Evolutionary conservation across 1,140 invertebrate species (phyloP).

Genomic region (Ruditapes philippinarum): DNA sequence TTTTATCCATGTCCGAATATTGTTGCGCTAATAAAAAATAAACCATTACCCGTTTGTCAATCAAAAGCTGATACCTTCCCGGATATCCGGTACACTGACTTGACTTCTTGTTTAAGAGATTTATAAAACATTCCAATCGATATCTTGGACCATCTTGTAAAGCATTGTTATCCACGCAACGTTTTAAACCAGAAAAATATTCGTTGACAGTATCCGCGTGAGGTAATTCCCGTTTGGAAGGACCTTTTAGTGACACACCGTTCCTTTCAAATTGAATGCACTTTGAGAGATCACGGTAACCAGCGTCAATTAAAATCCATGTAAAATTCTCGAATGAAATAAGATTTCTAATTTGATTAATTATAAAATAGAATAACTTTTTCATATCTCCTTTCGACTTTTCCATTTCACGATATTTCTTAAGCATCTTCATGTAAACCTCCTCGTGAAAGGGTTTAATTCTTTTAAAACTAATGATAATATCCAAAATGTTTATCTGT

Average conservation of each 20-base stretch:
- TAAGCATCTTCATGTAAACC: neutral
- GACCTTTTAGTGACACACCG: neutral
- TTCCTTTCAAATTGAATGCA: neutral
- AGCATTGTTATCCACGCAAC: neutral
- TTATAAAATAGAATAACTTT: neutral
- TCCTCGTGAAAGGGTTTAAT: neutral
- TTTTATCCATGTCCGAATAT: neutral
- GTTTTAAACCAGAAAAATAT: neutral
- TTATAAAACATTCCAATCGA: neutral
- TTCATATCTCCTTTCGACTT: neutral
- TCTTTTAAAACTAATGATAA: neutral
- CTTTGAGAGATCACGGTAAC: neutral
- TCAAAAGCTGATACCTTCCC: neutral
- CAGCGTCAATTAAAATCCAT: neutral
- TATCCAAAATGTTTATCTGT: neutral
- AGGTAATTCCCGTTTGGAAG: neutral
- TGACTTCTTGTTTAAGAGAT: neutral
- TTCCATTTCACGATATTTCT: neutral
- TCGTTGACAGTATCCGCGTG: neutral
- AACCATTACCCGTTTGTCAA: neutral
- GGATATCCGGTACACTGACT: neutral
- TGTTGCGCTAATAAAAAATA: slow-evolving; percentile 1
- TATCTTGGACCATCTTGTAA: neutral
- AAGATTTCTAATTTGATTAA: neutral
- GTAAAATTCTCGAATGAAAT: neutral